Conservation (phyloP, 2,888 invertebrate species). For the Eupithecia exiguata region DNA sequence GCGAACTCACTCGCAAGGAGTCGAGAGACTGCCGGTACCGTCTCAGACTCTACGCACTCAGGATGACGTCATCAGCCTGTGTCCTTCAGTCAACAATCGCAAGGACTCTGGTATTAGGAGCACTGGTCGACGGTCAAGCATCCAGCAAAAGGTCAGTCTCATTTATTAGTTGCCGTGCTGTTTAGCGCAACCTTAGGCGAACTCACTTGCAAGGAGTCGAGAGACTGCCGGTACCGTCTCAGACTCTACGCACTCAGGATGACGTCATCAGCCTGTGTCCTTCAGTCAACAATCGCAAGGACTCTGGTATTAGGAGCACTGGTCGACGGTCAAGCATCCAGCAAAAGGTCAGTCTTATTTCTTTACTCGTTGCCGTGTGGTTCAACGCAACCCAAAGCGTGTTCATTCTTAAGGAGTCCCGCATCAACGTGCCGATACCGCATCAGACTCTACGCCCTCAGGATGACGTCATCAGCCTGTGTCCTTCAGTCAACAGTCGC, state of each 20-base stretch:
- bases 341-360: conserved; percentile 87
- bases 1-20: conserved; percentile 62
- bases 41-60: conserved; percentile 59
- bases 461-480: conserved; percentile 88
- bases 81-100: conserved; percentile 90
- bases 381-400: conserved; percentile 74
- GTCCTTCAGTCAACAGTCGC: conserved; percentile 90
- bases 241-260: conserved; percentile 69
- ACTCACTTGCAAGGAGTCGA: conserved; percentile 54
- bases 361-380: conserved; percentile 53
- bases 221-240: conserved; percentile 74
- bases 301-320: conserved; percentile 93
- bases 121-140: conserved; percentile 92
- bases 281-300: conserved; percentile 92
- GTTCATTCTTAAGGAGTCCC: conserved; percentile 54
- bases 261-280: conserved; percentile 89
- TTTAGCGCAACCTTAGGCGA: conserved; percentile 74
- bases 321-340: conserved; percentile 93
- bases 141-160: conserved; percentile 89
- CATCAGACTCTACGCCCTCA: conserved; percentile 60
- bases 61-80: conserved; percentile 88
- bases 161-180: conserved; percentile 51
- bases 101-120: conserved; percentile 95
- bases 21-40: conserved; percentile 71
- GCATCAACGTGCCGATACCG: conserved; percentile 76